Evolutionary conservation across 1,140 invertebrate genomes (phyloP).

Genomic region (Homalodisca vitripennis): DNA sequence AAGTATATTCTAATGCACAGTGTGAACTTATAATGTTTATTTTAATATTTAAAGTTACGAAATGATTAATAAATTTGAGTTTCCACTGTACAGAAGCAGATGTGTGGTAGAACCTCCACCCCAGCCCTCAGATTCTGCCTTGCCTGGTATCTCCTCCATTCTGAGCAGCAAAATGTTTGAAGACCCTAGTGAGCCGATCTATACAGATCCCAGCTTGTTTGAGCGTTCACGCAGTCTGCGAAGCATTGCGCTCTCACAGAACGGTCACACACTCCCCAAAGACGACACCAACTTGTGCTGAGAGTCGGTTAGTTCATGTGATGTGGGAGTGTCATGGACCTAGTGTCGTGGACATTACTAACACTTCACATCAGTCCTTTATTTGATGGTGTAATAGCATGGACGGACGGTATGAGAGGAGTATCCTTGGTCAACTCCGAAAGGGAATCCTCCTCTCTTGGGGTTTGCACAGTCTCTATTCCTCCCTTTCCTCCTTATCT

Average conservation of each 20-base stretch:
- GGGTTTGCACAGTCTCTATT: not conserved
- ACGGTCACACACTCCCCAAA: slow-evolving; percentile 10
- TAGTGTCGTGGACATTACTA: too few relatives aligned
- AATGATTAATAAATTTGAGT: not conserved
- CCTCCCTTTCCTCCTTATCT: not conserved
- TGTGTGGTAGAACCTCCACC: not conserved
- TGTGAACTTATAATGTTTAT: too few relatives aligned
- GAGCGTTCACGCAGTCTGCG: slow-evolving; percentile 71
- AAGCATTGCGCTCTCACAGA: slow-evolving; percentile 37
- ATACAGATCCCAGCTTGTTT: slow-evolving; percentile 88
- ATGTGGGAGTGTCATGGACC: too few relatives aligned
- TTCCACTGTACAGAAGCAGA: not conserved
- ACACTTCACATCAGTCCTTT: too few relatives aligned
- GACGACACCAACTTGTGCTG: slow-evolving; percentile 12
- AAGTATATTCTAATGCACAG: too few relatives aligned
- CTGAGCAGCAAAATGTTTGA: slow-evolving; percentile 53
- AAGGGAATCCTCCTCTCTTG: not conserved
- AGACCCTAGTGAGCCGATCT: slow-evolving; percentile 90
- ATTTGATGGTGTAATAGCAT: too few relatives aligned
- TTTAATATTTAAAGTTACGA: too few relatives aligned
- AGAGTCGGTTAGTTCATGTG: too few relatives aligned
- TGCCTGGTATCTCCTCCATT: slow-evolving; percentile 27
- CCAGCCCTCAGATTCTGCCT: not conserved
- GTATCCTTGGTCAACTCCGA: not conserved
- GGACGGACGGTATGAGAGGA: slow-evolving; percentile 14